These are phyloP conservation scores for Glandiceps talaboti DNA, from an alignment of 53 echinoderm and acorn worm genomes.

Conservation along the genomic window DNA sequence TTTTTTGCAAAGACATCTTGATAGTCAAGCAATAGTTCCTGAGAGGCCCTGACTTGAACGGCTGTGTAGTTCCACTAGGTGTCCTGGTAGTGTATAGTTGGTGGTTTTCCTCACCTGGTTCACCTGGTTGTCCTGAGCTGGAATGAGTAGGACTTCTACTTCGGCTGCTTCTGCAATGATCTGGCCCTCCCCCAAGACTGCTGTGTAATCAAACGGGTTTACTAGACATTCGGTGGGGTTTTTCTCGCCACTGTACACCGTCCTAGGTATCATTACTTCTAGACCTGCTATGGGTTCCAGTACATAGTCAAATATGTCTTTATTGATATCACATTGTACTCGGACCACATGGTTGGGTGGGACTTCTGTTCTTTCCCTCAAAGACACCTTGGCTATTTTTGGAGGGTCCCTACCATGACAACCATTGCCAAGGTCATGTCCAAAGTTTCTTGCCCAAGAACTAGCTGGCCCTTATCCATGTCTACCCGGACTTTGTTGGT, in stretches of 20 bases:
- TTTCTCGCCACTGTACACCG: conserved; percentile 9
- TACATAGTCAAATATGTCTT: conserved; percentile 6
- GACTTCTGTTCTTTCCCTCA: neutral
- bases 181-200: conserved; percentile 1
- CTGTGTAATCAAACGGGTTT: conserved; percentile 18
- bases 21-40: too few relatives aligned
- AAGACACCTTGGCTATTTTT: conserved; percentile 4
- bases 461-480: too few relatives aligned
- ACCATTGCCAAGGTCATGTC: too few relatives aligned
- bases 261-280: conserved; percentile 12
- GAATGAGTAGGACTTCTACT: conserved; percentile 5
- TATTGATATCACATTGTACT: conserved; percentile 12
- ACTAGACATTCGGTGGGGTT: conserved; percentile 11
- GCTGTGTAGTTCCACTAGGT: too few relatives aligned
- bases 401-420: too few relatives aligned
- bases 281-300: conserved; percentile 15
- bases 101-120: too few relatives aligned
- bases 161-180: conserved; percentile 16
- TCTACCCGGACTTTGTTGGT: too few relatives aligned
- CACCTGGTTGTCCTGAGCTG: too few relatives aligned
- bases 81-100: too few relatives aligned
- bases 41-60: too few relatives aligned
- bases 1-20: too few relatives aligned
- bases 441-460: too few relatives aligned
- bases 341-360: conserved; percentile 8